A percentile compares a stretch with the other conserved stretches of the same genome.
Evolutionary conservation across 1,140 invertebrate genomes (phyloP).

Genomic region (Sycophila sp.): DNA sequence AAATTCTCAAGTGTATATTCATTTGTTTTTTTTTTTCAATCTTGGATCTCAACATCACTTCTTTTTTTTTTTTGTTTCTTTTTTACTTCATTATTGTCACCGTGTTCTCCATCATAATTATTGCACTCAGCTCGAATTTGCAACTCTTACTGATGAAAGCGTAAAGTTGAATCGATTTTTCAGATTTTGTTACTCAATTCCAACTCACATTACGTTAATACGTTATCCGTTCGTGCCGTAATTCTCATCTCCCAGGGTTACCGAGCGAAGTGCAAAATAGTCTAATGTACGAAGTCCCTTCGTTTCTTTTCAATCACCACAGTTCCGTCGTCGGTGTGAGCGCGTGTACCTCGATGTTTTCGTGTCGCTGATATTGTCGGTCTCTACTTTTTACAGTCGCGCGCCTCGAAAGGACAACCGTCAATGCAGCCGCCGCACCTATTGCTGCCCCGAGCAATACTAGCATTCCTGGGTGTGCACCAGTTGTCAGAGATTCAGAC

Average conservation of each 20-base stretch:
- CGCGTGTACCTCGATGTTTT: slow-evolving; percentile 76
- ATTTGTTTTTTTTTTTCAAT: slow-evolving; percentile 1
- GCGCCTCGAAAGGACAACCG: slow-evolving; percentile 60
- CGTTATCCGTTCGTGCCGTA: not conserved
- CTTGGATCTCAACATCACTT: slow-evolving; percentile 2
- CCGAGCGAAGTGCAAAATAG: slow-evolving; percentile 17
- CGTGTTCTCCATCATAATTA: slow-evolving; percentile 15
- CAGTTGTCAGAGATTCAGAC: slow-evolving; percentile 46
- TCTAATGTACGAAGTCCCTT: slow-evolving; percentile 11
- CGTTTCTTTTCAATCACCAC: slow-evolving; percentile 70
- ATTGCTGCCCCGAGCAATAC: slow-evolving; percentile 60
- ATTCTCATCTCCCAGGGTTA: not conserved
- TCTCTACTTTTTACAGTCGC: slow-evolving; percentile 56
- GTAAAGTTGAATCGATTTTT: not conserved
- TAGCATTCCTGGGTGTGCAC: slow-evolving; percentile 67
- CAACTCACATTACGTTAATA: not conserved
- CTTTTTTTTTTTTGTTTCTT: not conserved
- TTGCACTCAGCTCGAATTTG: not conserved
- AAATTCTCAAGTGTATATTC: not conserved
- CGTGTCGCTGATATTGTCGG: slow-evolving; percentile 60
- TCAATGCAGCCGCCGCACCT: slow-evolving; percentile 62
- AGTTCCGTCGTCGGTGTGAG: slow-evolving; percentile 73
- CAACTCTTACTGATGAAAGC: not conserved
- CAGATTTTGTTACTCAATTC: not conserved
- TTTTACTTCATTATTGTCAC: slow-evolving; percentile 35